A percentile compares a stretch with the other conserved stretches of the same genome.
These are phyloP conservation scores for Phragmatobia fuliginosa DNA, from an alignment of 2,888 invertebrate species.

Conservation along the genomic window DNA sequence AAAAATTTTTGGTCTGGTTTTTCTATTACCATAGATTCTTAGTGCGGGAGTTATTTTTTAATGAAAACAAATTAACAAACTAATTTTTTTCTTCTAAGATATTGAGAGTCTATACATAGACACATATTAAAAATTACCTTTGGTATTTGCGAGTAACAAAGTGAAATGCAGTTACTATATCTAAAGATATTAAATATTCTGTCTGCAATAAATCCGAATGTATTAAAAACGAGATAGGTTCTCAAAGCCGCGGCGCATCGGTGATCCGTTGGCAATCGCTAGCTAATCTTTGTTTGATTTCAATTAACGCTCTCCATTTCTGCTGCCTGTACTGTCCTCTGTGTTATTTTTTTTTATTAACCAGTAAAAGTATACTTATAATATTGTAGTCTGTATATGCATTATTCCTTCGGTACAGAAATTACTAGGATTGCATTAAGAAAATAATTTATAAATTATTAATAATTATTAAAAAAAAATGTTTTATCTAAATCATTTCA, in stretches of 20 bases:
- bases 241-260: conserved; percentile 55
- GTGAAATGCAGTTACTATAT: neutral
- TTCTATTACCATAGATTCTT: no score
- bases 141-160: neutral
- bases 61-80: no score
- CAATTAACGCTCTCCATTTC: conserved; percentile 67
- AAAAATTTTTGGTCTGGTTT: no score
- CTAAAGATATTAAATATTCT: conserved; percentile 39
- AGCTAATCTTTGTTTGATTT: conserved; percentile 83
- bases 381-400: neutral
- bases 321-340: conserved; percentile 49
- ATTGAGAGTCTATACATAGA: neutral
- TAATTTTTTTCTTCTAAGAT: neutral
- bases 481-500: neutral
- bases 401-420: neutral
- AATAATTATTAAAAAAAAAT: no score
- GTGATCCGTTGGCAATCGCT: conserved; percentile 69
- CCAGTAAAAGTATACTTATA: conserved; percentile 1
- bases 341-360: conserved; percentile 17
- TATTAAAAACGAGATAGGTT: conserved; percentile 64
- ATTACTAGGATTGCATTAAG: neutral
- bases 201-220: conserved; percentile 40
- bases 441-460: no score
- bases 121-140: neutral
- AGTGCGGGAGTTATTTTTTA: no score